Evolutionary conservation across 2,888 invertebrate genomes (phyloP).

Genomic region (Ectemnius lituratus): DNA sequence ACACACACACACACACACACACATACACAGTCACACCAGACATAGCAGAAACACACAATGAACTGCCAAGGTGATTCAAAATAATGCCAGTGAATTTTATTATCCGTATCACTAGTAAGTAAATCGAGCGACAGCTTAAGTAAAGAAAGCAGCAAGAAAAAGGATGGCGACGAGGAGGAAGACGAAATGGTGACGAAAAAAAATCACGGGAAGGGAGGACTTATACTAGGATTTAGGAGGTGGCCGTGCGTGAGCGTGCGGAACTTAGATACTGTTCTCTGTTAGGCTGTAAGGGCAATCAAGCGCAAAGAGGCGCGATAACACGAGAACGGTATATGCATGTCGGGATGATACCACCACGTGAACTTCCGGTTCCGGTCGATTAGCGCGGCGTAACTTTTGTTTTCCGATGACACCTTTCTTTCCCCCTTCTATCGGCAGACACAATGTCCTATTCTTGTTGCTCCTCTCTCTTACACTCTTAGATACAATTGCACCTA

Average conservation of each 20-base stretch:
- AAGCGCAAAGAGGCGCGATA: constrained; percentile 27
- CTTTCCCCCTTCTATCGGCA: constrained; percentile 50
- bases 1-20: not conserved
- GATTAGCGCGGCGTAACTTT: constrained; percentile 53
- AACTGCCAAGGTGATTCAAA: constrained; percentile 77
- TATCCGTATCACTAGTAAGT: constrained; percentile 76
- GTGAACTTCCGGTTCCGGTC: constrained; percentile 21
- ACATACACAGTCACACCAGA: constrained; percentile 23
- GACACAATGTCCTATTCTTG: constrained; percentile 46
- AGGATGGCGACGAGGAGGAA: constrained; percentile 39
- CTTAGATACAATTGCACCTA: constrained; percentile 36
- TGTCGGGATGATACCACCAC: constrained; percentile 25
- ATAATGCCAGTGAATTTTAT: constrained; percentile 77
- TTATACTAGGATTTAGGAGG: constrained; percentile 67
- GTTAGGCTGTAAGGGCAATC: constrained; percentile 59
- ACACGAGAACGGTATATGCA: constrained; percentile 4
- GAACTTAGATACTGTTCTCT: constrained; percentile 57
- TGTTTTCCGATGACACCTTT: constrained; percentile 45
- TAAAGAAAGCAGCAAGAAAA: constrained; percentile 28
- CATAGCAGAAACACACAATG: constrained; percentile 68
- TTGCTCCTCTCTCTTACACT: constrained; percentile 50
- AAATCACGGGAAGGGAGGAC: constrained; percentile 42
- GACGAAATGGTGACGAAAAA: no score
- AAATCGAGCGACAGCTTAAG: constrained; percentile 57
- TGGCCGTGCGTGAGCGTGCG: constrained; percentile 52